Percentiles rank a stretch among this genome's conserved stretches.
These are phyloP conservation scores for Agapornis canus DNA, from an alignment of 2,797 vertebrate genomes.

Conservation along the genomic window DNA sequence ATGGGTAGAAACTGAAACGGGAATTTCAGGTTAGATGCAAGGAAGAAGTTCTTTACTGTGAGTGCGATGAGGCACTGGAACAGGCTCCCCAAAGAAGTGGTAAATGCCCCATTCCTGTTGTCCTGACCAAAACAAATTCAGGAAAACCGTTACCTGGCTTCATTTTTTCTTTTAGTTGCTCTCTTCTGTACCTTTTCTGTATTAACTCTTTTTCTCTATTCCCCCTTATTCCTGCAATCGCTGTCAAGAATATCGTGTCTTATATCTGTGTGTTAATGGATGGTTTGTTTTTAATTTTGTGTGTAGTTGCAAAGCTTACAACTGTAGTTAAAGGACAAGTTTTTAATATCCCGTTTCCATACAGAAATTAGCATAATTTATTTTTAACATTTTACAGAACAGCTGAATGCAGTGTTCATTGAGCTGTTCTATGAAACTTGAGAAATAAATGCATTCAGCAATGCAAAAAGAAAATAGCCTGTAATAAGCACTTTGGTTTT, in stretches of 20 bases:
- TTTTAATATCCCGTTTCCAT: background rate
- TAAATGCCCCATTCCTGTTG: background rate
- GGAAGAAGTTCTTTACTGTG: background rate
- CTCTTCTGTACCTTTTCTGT: background rate
- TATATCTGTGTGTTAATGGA: fast-evolving
- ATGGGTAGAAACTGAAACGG: background rate
- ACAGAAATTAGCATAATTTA: fast-evolving
- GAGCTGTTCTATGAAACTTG: background rate
- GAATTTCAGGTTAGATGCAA: background rate
- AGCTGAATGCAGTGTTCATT: background rate
- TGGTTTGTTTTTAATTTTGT: background rate
- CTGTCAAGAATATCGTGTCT: background rate
- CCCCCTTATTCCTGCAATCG: fast-evolving
- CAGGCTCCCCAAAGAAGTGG: background rate
- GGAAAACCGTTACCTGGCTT: background rate
- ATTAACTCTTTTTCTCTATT: fast-evolving
- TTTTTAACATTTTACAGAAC: too few relatives aligned
- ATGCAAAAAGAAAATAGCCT: background rate
- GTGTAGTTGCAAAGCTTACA: background rate
- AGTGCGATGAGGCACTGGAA: background rate
- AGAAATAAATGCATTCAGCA: background rate
- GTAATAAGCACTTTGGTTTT: background rate
- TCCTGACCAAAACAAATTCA: background rate
- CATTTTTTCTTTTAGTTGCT: fast-evolving
- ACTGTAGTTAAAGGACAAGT: background rate